phyloP scores from a whole-genome alignment of 2,797 vertebrate genomes.

The Potorous gilbertii region DNA sequence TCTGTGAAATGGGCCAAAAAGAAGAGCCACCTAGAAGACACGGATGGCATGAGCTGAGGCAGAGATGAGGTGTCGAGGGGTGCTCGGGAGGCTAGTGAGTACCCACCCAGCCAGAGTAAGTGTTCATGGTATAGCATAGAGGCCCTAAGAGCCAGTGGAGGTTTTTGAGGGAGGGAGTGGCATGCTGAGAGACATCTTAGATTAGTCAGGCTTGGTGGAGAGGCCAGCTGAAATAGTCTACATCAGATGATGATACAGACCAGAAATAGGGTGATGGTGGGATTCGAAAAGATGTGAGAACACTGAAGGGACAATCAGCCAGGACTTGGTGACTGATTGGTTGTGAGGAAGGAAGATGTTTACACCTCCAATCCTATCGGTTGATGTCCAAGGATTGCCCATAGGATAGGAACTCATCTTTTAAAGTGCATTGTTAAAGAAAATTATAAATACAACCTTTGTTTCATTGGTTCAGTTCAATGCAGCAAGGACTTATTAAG shows the following conservation, averaged over 20 bases:
- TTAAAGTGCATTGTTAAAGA: neutral
- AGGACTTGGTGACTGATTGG: neutral
- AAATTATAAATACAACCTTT: neutral
- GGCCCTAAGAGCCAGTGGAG: neutral
- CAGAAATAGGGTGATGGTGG: too few relatives aligned
- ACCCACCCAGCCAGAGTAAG: neutral
- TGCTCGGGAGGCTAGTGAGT: neutral
- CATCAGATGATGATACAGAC: neutral
- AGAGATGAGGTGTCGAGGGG: neutral
- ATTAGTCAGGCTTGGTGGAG: neutral
- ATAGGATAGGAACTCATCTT: neutral
- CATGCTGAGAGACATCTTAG: neutral
- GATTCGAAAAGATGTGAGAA: neutral
- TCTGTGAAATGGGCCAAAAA: neutral
- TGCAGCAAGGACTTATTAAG: constrained; percentile 7
- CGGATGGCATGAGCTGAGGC: neutral
- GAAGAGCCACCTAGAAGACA: neutral
- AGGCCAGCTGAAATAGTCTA: neutral
- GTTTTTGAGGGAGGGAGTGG: neutral
- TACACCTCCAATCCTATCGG: too few relatives aligned
- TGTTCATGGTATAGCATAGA: neutral
- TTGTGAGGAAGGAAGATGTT: neutral
- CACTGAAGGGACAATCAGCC: neutral
- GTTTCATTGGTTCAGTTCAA: constrained; percentile 3
- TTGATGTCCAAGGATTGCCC: neutral